phyloP scores from a whole-genome alignment of 2,113 vertebrate species.

The Bambusicola thoracicus region DNA sequence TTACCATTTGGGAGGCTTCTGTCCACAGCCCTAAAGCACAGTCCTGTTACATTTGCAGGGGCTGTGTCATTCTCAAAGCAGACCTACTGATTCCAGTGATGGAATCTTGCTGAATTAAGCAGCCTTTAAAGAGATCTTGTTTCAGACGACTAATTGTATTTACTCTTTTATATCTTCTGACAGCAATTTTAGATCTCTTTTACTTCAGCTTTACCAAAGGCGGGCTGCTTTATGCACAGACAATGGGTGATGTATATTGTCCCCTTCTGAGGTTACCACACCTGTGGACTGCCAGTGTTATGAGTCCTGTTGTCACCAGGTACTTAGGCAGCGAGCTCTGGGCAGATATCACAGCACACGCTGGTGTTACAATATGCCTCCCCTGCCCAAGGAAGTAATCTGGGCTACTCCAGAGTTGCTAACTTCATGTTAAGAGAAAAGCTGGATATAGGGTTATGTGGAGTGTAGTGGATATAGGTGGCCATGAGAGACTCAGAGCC shows the following conservation, averaged over 20 bases:
- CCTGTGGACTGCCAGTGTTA: too few species aligned
- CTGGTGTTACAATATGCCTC: neutral
- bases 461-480: neutral
- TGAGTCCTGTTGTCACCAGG: rapidly evolving
- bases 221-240: neutral
- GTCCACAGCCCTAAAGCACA: rapidly evolving
- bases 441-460: neutral
- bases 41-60: neutral
- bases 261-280: neutral
- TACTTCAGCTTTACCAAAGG: neutral
- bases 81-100: neutral
- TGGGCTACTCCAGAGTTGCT: neutral
- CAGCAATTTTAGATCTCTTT: neutral
- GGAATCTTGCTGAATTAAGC: neutral
- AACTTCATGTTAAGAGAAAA: neutral
- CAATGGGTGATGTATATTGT: neutral
- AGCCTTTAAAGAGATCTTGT: neutral
- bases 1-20: neutral
- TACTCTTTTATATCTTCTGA: neutral
- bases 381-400: neutral
- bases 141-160: neutral
- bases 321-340: neutral
- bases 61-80: neutral
- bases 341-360: rapidly evolving
- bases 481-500: neutral